Conservation (phyloP, 2,888 invertebrate genomes). For the Spodoptera picta region DNA sequence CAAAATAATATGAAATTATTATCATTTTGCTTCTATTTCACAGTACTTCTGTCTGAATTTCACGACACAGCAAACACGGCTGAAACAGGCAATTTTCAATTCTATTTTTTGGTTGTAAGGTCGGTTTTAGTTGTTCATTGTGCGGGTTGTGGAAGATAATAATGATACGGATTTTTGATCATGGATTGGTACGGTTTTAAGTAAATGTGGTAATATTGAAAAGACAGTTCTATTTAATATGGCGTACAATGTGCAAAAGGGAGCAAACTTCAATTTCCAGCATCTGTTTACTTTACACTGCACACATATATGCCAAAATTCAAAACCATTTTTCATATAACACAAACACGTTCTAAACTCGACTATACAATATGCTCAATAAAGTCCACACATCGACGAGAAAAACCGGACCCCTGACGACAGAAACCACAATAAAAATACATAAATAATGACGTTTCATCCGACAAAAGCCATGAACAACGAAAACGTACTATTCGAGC, state of each 20-base stretch:
- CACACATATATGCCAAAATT: too few relatives aligned
- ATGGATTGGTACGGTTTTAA: slow-evolving; percentile 47
- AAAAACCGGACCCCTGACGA: slow-evolving; percentile 8
- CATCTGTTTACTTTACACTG: too few relatives aligned
- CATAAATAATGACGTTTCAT: slow-evolving; percentile 33
- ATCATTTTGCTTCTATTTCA: slow-evolving; percentile 55
- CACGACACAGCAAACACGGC: slow-evolving; percentile 52
- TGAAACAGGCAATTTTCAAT: slow-evolving; percentile 12
- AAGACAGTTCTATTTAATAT: too few relatives aligned
- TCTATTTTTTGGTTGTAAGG: slow-evolving; percentile 22
- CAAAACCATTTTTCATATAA: too few relatives aligned
- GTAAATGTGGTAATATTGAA: not conserved
- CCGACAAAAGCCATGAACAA: slow-evolving; percentile 21
- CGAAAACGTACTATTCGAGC: slow-evolving; percentile 36
- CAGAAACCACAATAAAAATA: slow-evolving; percentile 16
- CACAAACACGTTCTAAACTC: too few relatives aligned
- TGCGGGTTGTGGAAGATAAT: slow-evolving; percentile 51
- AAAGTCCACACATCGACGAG: too few relatives aligned
- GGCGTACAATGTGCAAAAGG: too few relatives aligned
- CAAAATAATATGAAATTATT: slow-evolving; percentile 63
- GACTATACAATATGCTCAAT: too few relatives aligned
- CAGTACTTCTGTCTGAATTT: slow-evolving; percentile 51
- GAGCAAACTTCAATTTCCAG: not conserved
- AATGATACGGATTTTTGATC: slow-evolving; percentile 49
- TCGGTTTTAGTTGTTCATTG: slow-evolving; percentile 27